phyloP scores from a whole-genome alignment of 2,888 invertebrate genomes.

The Drosophila mercatorum region DNA sequence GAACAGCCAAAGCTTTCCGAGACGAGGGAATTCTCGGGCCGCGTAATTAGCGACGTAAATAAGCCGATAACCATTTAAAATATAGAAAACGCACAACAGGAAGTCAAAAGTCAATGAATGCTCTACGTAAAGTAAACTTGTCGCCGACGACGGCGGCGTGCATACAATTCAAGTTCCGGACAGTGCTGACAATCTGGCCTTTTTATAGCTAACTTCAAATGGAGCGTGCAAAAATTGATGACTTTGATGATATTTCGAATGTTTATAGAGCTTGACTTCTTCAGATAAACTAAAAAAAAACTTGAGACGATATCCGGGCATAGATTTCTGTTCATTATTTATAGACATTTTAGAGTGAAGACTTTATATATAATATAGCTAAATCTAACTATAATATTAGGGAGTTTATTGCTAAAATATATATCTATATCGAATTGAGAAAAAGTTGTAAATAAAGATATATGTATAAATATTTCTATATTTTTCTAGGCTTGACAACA shows the following conservation, averaged over 20 bases:
- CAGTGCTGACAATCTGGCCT: constrained; percentile 18
- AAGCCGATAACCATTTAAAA: constrained; percentile 43
- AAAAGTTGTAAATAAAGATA: background rate
- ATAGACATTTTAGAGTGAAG: background rate
- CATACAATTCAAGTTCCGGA: constrained; percentile 38
- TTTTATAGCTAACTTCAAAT: constrained; percentile 15
- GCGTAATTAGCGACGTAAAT: constrained; percentile 42
- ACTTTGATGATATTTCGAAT: background rate
- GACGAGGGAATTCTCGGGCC: constrained; percentile 28
- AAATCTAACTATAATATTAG: background rate
- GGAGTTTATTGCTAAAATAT: background rate
- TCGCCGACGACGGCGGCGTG: constrained; percentile 28
- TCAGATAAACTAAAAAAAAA: no score
- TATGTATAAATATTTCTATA: background rate
- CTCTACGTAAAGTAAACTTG: constrained; percentile 55
- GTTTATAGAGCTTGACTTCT: no score
- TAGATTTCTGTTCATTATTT: background rate
- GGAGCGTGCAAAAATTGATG: background rate
- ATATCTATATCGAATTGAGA: background rate
- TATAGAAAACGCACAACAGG: constrained; percentile 36
- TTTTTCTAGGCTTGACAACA: background rate
- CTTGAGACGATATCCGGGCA: background rate
- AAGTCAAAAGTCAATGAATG: constrained; percentile 73
- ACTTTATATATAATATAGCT: background rate
- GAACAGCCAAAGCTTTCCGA: constrained; percentile 29